Evolutionary conservation across 2,113 vertebrate genomes (phyloP).

Genomic region (Tor tambroides): DNA sequence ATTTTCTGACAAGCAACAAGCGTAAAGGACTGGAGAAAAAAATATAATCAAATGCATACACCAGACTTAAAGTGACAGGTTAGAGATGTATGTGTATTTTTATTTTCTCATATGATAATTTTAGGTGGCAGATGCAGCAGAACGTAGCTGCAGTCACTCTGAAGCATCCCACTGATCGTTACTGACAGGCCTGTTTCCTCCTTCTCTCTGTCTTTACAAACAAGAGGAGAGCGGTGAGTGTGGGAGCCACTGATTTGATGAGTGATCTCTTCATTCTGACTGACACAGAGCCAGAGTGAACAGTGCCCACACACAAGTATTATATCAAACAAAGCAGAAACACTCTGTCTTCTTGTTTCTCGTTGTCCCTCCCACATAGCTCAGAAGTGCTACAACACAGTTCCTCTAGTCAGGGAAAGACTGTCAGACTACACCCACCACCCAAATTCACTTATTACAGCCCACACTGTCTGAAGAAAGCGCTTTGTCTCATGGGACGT

Average conservation of each 20-base stretch:
- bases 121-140: neutral
- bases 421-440: too few relatives aligned
- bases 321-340: too few relatives aligned
- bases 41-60: neutral
- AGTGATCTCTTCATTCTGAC: constrained; percentile 5
- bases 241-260: neutral
- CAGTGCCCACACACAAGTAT: neutral
- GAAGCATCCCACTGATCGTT: neutral
- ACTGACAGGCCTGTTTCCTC: neutral
- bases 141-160: neutral
- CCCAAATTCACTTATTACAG: neutral
- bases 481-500: neutral
- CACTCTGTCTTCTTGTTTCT: too few relatives aligned
- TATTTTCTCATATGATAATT: neutral
- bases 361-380: too few relatives aligned
- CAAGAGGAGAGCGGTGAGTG: neutral
- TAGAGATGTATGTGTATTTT: neutral
- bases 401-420: too few relatives aligned
- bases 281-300: neutral
- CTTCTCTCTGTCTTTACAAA: neutral
- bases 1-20: neutral
- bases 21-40: neutral
- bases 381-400: too few relatives aligned
- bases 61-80: neutral
- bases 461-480: neutral